phyloP scores from a whole-genome alignment of 2,113 vertebrate genomes.

The Myrmophylax atrothorax region DNA sequence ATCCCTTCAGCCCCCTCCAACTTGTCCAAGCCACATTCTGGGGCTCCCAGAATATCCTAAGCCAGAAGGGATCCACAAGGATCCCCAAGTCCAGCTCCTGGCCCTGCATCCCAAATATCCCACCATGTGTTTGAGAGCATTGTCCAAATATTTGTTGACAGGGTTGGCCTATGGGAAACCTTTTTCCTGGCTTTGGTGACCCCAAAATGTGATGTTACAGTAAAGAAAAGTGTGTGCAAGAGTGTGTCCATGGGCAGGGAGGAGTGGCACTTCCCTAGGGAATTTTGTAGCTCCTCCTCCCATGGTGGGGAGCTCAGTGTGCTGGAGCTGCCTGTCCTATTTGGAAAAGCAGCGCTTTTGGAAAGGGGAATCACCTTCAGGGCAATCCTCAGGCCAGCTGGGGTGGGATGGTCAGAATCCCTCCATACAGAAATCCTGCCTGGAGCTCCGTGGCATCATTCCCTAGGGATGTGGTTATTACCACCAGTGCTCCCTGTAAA shows the following conservation, averaged over 20 bases:
- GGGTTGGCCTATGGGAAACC: not conserved
- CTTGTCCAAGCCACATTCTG: not conserved
- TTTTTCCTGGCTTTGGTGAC: not conserved
- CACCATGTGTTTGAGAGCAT: rapidly evolving
- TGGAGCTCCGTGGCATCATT: not conserved
- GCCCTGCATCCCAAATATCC: not conserved
- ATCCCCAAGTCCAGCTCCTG: not conserved
- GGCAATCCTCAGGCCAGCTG: not conserved
- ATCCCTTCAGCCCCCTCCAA: rapidly evolving
- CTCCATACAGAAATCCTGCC: rapidly evolving
- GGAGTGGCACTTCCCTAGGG: rapidly evolving
- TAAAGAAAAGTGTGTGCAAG: rapidly evolving
- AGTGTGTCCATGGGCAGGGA: rapidly evolving
- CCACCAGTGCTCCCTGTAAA: not conserved
- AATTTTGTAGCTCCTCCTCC: rapidly evolving
- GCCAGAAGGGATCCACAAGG: not conserved
- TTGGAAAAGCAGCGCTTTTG: not conserved
- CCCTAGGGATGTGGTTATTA: not conserved
- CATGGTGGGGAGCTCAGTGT: rapidly evolving
- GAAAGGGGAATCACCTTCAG: not conserved
- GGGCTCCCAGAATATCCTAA: not conserved
- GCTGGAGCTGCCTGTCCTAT: rapidly evolving
- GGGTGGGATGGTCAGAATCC: not conserved
- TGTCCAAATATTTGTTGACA: not conserved
- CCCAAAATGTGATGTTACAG: not conserved